A percentile compares a stretch with the other conserved stretches of the same genome.
Conservation (phyloP, 2,888 invertebrate genomes). For the Nemotelus pantherinus region DNA sequence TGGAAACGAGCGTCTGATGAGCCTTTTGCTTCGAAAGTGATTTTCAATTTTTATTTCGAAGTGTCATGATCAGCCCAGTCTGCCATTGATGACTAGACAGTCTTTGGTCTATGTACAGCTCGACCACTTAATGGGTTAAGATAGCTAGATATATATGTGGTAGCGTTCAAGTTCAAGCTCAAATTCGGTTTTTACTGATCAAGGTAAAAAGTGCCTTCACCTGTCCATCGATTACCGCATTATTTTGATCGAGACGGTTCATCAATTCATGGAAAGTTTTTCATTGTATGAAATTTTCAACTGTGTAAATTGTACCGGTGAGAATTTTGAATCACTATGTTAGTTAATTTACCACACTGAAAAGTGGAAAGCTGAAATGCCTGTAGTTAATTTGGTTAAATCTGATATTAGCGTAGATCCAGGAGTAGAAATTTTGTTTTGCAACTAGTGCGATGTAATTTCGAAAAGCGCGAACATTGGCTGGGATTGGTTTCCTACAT, state of each 20-base stretch:
- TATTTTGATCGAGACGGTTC: background rate
- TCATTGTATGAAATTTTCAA: too few species aligned
- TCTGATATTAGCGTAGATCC: too few species aligned
- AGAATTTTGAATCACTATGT: too few species aligned
- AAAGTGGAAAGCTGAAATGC: too few species aligned
- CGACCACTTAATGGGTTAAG: background rate
- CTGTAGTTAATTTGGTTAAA: too few species aligned
- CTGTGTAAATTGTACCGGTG: too few species aligned
- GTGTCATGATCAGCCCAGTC: background rate
- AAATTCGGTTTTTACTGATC: background rate
- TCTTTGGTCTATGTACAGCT: background rate
- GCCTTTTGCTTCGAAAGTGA: conserved; percentile 25
- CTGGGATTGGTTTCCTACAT: too few species aligned
- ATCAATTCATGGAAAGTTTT: too few species aligned
- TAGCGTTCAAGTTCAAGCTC: conserved; percentile 16
- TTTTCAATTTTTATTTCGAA: background rate
- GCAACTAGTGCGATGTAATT: too few species aligned
- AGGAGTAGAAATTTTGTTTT: too few species aligned
- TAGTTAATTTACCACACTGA: too few species aligned
- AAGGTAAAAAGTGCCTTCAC: background rate
- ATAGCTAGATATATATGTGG: background rate
- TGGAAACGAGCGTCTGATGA: conserved; percentile 16
- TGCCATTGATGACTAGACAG: background rate
- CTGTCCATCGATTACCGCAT: conserved; percentile 1
- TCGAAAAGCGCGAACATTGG: too few species aligned